phyloP scores from a whole-genome alignment of 2,797 vertebrate genomes.

The Malacoctenus gilli region DNA sequence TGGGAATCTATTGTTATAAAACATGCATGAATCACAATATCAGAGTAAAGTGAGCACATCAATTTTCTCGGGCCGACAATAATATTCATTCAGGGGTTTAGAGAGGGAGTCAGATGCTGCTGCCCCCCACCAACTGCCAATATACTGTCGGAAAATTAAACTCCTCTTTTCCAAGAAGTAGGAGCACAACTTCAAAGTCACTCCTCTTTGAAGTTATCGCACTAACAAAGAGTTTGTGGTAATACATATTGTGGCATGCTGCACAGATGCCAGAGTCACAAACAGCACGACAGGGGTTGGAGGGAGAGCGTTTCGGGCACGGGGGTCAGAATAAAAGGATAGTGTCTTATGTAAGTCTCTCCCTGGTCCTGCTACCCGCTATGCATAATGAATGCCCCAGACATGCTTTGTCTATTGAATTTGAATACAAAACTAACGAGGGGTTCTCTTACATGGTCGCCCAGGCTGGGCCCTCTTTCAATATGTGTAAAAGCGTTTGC shows the following conservation, averaged over 20 bases:
- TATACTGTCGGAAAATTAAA: slow-evolving; percentile 17
- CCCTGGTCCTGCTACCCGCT: slow-evolving; percentile 68
- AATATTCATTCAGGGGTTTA: slow-evolving; percentile 11
- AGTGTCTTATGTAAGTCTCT: slow-evolving; percentile 80
- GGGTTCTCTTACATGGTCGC: slow-evolving; percentile 69
- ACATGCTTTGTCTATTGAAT: slow-evolving; percentile 75
- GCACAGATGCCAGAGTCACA: slow-evolving; percentile 53
- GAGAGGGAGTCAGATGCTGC: slow-evolving; percentile 2
- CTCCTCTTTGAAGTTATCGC: slow-evolving; percentile 1
- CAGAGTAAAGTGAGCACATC: slow-evolving; percentile 47
- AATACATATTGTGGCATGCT: slow-evolving; percentile 31
- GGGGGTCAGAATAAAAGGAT: slow-evolving; percentile 75
- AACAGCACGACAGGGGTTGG: slow-evolving; percentile 40
- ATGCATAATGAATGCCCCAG: slow-evolving; percentile 80
- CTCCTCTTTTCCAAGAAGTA: slow-evolving; percentile 9
- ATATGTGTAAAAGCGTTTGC: slow-evolving; percentile 69
- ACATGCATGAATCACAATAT: slow-evolving; percentile 64
- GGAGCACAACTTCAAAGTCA: slow-evolving; percentile 4
- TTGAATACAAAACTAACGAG: slow-evolving; percentile 76
- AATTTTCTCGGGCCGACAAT: slow-evolving; percentile 43
- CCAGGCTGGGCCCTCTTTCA: slow-evolving; percentile 60
- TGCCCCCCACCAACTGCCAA: slow-evolving; percentile 1
- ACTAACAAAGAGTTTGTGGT: slow-evolving; percentile 7
- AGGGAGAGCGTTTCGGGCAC: slow-evolving; percentile 55
- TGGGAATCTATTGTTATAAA: slow-evolving; percentile 60